Evolutionary conservation across 2,888 invertebrate species (phyloP), one percentile per base, ranked within the genome.

Genomic region (Venusia cambrica): DNA sequence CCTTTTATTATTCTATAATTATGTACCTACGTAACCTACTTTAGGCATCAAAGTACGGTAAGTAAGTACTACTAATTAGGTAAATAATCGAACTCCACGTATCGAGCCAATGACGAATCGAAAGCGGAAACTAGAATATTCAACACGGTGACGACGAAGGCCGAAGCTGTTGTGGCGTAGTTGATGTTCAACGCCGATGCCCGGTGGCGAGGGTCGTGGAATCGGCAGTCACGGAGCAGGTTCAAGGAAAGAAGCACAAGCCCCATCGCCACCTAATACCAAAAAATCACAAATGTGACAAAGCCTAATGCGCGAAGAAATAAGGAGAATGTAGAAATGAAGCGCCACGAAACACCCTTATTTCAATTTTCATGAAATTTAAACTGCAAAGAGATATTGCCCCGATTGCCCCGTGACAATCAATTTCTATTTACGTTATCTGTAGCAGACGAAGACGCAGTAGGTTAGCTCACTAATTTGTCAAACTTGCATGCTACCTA

Each of bases 101-200:
- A 89, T 74, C 78, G 79, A 37, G 90, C 89, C 42, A 90, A 76
- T 2, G 90, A 90, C n/a, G 93, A 92, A 76, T 94, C 94, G 66
- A 95, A 94, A 25, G 93, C 91, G 13, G 93, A 92, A 46, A 94
- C 93, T 27, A 95, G 81, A 12, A 94, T 81, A 72, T 95, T 95
- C 21, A 94, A 73, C 22, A 91, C 90, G 2, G 94, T 93, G 29
- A 95, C 91, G 38, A 91, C 69, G 69, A 94, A 93, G 4, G 94
- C 91, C 11, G 90, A 84, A 6, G 89, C 90, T 8, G 94, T 92
- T 32, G 93, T 91, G 12, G 89, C 67, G 63, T 93, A 91, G 79
- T 94, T 95, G 55, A 94, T 89, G 62, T 88, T 75, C 57, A 90
- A 84, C 1, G 94, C 93, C 3, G 94, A 93, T 36, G 69, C 70